Base-by-base conservation (phyloP, 2,797 vertebrate species). In the Sebastes hopkinsi region DNA sequence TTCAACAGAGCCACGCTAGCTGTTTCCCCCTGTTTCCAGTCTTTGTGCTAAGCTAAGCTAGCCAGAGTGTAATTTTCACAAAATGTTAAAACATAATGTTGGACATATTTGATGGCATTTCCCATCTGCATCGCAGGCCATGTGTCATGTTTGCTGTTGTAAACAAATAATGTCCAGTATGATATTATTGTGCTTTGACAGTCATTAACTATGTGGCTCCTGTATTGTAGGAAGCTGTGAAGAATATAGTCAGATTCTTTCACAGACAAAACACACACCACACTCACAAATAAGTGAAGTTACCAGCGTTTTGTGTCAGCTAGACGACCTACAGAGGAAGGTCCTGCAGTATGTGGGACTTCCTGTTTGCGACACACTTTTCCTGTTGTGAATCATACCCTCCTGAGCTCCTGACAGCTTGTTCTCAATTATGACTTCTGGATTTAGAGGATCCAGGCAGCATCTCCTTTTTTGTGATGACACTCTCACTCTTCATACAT, bases 361-460 rank as follows among this genome's bases (percentile, higher is more conserved):
- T 95, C 95, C 94, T 96, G 93, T 95, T 94, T 94, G 91, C 54
- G 74, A 75, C 87, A 90, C 75, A 89, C 73, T 86, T 90, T 94
- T 94, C 94, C 93, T 94, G 92, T 92, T 95, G 89, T 93, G 88
- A 81, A 67, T 83, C 66, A 87, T 81, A 81, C 90, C 80, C 80
- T 86, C 80, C 67, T 42, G 78, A 74, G 84, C 66, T 79, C 74
- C 75, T 66, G 75, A 77, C 83, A 84, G 46, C 61, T 79, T 50
- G 16, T 29, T 32, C 71, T 83, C 81, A 78, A 55, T 88, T 83
- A 79, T 72, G 38, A 82, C 67, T 79, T 67, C 65, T 78, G 73
- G 77, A 87, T 79, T 79, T 16, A 55, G 61, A 32, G 46, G 60
- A 87, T 67, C 59, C 10, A 58, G 64, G 50, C 60, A 34, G 55